A percentile compares a stretch with the other conserved stretches of the same genome.
Conservation (phyloP, 2,797 vertebrate species). For the Tadarida brasiliensis region DNA sequence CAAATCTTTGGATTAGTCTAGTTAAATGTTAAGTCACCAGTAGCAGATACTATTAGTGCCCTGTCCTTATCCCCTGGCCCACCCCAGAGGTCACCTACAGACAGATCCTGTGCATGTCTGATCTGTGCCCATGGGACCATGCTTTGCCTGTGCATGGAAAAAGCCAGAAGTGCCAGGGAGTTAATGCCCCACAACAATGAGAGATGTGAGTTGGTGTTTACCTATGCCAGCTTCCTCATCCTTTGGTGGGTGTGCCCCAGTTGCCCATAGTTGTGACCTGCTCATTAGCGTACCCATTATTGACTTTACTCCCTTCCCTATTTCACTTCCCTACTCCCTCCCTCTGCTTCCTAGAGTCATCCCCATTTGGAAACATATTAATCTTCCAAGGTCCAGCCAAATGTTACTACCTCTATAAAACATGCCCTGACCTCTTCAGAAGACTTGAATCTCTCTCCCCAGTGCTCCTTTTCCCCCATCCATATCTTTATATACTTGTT, state of each 20-base stretch:
- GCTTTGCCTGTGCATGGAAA: background rate
- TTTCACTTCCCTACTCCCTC: background rate
- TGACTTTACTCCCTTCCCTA: background rate
- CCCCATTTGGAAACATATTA: conserved; percentile 7
- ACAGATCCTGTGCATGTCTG: background rate
- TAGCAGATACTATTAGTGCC: background rate
- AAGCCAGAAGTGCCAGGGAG: background rate
- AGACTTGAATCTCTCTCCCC: background rate
- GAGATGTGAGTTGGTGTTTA: background rate
- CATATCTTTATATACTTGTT: background rate
- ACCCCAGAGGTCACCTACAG: background rate
- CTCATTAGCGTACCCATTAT: background rate
- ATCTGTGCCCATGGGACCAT: background rate
- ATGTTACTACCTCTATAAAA: background rate
- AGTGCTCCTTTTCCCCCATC: background rate
- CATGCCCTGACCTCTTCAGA: conserved; percentile 13
- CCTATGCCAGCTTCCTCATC: background rate
- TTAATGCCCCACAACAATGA: background rate
- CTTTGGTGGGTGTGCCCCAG: background rate
- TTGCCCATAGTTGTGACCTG: background rate
- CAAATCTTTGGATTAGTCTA: background rate
- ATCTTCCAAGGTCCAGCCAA: background rate
- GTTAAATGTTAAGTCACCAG: background rate
- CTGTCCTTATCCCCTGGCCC: background rate
- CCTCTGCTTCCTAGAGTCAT: background rate